Conservation (phyloP, 1,140 invertebrate genomes). For the Cardiocondyla obscurior region DNA sequence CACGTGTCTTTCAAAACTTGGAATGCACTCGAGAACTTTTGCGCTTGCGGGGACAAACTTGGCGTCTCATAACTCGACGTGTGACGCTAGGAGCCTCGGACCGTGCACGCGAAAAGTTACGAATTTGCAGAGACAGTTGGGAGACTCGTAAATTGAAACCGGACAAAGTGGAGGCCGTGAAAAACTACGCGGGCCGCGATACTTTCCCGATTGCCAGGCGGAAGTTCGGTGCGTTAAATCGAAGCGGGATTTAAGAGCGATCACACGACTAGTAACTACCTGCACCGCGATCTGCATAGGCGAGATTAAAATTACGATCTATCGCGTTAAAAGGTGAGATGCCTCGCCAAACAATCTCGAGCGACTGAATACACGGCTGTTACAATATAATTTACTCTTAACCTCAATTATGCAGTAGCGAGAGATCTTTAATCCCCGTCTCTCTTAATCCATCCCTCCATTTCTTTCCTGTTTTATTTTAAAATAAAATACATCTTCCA, state of each 20-base stretch:
- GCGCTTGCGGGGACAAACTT: conserved; percentile 3
- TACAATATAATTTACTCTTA: conserved; percentile 60
- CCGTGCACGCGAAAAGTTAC: conserved; percentile 12
- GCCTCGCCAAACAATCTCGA: conserved; percentile 18
- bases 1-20: conserved; percentile 52
- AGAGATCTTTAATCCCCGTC: conserved; percentile 1
- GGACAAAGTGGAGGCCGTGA: conserved; percentile 15
- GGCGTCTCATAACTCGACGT: conserved; percentile 30
- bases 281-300: background rate
- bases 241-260: background rate
- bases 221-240: background rate
- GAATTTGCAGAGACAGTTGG: conserved; percentile 57
- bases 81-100: conserved; percentile 10
- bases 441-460: background rate
- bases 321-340: background rate
- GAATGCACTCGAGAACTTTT: conserved; percentile 48
- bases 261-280: background rate
- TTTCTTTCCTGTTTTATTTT: conserved; percentile 2
- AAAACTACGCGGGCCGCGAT: background rate
- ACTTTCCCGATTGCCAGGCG: background rate
- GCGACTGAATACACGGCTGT: conserved; percentile 29
- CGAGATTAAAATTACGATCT: conserved; percentile 15
- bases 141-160: conserved; percentile 30
- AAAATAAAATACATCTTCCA: conserved; percentile 60
- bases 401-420: conserved; percentile 59